These are phyloP conservation scores for Antennarius maculatus DNA, from an alignment of 2,797 vertebrate species.

Conservation along the genomic window DNA sequence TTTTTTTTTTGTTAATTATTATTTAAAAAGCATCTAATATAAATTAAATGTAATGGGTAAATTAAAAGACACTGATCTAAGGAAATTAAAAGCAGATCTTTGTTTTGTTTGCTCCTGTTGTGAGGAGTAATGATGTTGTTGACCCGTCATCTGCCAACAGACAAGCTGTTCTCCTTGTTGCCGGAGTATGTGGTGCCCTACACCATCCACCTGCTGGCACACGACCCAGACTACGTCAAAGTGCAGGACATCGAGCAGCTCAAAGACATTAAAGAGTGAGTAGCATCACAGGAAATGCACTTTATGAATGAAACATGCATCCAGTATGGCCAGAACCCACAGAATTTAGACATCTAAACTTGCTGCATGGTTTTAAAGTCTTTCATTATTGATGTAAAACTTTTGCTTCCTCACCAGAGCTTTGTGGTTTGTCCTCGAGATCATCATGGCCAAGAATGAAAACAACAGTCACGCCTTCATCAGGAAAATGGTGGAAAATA, in stretches of 20 bases:
- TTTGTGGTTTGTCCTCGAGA: constrained; percentile 97
- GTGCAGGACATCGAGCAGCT: constrained; percentile 98
- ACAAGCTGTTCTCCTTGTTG: constrained; percentile 94
- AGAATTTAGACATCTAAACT: background rate
- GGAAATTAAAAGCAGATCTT: background rate
- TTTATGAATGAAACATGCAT: background rate
- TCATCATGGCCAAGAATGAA: constrained; percentile 98
- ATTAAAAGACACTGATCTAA: background rate
- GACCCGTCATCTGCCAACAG: constrained; percentile 73
- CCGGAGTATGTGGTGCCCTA: constrained; percentile 99
- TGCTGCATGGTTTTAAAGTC: background rate
- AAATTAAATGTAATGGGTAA: background rate
- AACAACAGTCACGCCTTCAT: constrained; percentile 99
- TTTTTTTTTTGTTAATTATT: background rate
- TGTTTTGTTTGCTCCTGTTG: background rate
- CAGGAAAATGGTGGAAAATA: constrained; percentile 99
- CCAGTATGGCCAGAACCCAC: background rate
- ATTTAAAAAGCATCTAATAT: background rate
- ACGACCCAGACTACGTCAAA: constrained; percentile 98
- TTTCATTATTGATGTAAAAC: constrained; percentile 8
- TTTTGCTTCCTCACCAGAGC: constrained; percentile 79
- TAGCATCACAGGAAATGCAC: background rate
- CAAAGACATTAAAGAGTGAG: constrained; percentile 99
- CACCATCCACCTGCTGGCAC: constrained; percentile 96
- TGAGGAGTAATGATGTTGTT: constrained; percentile 12